Base-by-base conservation (phyloP, 2,113 vertebrate genomes). In the Hippocampus barbouri region DNA sequence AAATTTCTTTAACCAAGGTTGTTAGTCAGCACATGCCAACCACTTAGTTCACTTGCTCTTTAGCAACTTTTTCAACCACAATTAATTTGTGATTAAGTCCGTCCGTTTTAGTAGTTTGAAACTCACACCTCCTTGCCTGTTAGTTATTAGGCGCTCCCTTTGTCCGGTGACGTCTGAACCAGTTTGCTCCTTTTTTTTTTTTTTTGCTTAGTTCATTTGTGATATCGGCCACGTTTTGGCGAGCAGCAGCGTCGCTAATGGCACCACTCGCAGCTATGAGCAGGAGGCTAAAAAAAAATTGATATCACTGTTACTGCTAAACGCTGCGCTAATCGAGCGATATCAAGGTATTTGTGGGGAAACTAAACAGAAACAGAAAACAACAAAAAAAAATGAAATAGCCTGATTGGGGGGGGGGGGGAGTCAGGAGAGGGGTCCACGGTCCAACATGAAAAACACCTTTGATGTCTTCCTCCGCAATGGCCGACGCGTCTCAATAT, bases 401-500 rank as follows among this genome's bases (percentile, higher is more conserved):
- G 68, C 65, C 65, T 85, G 68, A 75, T 63, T 40, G 71, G 79
- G 66, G 43, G 3, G 75, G 74, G 68, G 66, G 79, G 51, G 66
- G 10, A 12, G 16, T 12, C 15, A 30, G 2, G 38, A 6, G 38
- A 16, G 20, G 16, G 15, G 10, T 8, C 11, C 61, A 63, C 64
- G 23, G 66, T 69, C 59, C 76, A 73, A 86, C 81, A 80, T 71
- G 51, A 84, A 80, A 70, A 56, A 70, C 75, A 79, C 80, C 71
- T 84, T 80, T 67, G 65, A 69, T 74, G 34, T 60, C 51, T 56
- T 18, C 21, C 56, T 23, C 51, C 70, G 79, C 72, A 77, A 66
- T 74, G 40, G 70, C 73, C 43, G 54, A 16, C 60, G 63, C 70
- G 43, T 38, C 14, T 20, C 12, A 60, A 25, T 34, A 66, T 3